Percentiles rank a stretch among this genome's conserved stretches.
These are phyloP conservation scores for Drosophila aff. DNA, from an alignment of 1,140 invertebrate genomes.

Conservation along the genomic window DNA sequence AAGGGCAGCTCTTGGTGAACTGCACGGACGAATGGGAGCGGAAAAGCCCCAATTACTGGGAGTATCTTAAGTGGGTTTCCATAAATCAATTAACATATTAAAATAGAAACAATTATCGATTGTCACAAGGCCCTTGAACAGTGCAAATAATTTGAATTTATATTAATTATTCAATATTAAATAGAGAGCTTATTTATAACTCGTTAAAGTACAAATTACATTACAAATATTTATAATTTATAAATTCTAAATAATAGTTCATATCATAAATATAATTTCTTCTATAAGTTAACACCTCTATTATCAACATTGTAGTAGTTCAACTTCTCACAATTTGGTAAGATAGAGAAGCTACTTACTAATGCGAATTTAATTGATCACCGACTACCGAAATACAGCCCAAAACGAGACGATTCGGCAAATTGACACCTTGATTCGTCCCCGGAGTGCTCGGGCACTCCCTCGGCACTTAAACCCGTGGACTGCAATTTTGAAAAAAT, in stretches of 20 bases:
- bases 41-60: constrained; percentile 5
- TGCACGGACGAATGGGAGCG: neutral
- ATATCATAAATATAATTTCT: no score
- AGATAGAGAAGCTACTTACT: constrained; percentile 7
- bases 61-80: neutral
- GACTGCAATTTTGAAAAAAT: constrained; percentile 64
- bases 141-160: no score
- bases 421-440: constrained; percentile 64
- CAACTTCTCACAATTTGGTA: neutral
- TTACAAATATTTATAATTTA: neutral
- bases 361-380: constrained; percentile 75
- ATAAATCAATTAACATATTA: constrained; percentile 11
- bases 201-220: neutral
- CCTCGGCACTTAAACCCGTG: constrained; percentile 43
- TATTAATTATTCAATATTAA: no score
- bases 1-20: constrained; percentile 20
- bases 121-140: neutral
- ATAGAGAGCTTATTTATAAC: neutral
- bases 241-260: neutral
- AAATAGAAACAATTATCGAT: neutral
- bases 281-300: neutral
- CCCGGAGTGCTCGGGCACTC: constrained; percentile 47
- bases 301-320: neutral
- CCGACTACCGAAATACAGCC: constrained; percentile 19
- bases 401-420: constrained; percentile 21